phyloP scores from a whole-genome alignment of 1,140 invertebrate genomes.

The Caenorhabditis briggsae region DNA sequence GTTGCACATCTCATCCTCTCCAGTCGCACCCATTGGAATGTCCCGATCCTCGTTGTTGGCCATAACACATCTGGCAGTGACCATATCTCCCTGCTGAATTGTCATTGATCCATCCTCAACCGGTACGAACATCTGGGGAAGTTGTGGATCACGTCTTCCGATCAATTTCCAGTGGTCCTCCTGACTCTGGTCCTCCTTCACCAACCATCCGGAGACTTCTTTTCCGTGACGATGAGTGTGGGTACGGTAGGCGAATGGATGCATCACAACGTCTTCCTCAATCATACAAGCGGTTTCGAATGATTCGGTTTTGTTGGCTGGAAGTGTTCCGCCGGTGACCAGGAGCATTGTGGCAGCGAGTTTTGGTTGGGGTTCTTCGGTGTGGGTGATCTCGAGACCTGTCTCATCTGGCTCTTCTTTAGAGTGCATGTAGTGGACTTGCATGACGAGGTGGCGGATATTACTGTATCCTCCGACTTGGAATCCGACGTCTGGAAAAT shows the following conservation, averaged over 20 bases:
- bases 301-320: conserved; percentile 81
- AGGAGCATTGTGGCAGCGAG: conserved; percentile 74
- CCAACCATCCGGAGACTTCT: conserved; percentile 73
- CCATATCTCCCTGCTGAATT: conserved; percentile 83
- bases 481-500: conserved; percentile 81
- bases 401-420: conserved; percentile 68
- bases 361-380: conserved; percentile 71
- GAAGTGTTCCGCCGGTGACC: conserved; percentile 72
- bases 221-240: conserved; percentile 84
- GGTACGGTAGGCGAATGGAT: conserved; percentile 93
- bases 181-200: conserved; percentile 78
- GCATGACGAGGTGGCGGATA: conserved; percentile 83
- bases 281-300: conserved; percentile 90
- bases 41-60: conserved; percentile 82
- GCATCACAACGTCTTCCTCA: conserved; percentile 86
- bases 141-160: conserved; percentile 90
- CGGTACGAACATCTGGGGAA: conserved; percentile 94
- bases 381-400: conserved; percentile 72
- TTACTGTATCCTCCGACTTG: conserved; percentile 80
- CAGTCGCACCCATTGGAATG: conserved; percentile 82
- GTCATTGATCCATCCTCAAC: conserved; percentile 81
- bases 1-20: conserved; percentile 98
- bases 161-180: conserved; percentile 86
- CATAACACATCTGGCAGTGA: conserved; percentile 86
- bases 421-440: conserved; percentile 89